Conservation (phyloP, 2,797 vertebrate genomes). For the Adrianichthys oophorus region DNA sequence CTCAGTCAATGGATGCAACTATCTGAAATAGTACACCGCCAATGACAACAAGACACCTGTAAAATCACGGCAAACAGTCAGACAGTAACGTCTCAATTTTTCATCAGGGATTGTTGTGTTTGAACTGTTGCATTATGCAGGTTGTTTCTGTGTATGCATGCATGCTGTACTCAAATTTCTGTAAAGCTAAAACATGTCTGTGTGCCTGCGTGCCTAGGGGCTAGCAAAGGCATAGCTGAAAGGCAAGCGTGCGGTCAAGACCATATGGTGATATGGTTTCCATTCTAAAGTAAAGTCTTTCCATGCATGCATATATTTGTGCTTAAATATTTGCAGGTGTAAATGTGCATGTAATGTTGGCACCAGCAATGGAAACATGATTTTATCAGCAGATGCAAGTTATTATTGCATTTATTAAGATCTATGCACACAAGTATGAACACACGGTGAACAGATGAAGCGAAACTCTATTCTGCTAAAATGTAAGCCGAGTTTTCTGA, state of each 20-base stretch:
- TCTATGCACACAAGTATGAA: background rate
- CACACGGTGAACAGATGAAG: conserved; percentile 30
- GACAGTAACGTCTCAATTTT: conserved; percentile 29
- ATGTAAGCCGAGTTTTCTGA: conserved; percentile 20
- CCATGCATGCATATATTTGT: conserved; percentile 28
- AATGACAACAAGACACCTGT: no score
- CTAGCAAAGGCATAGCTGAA: conserved; percentile 45
- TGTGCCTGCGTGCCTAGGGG: conserved; percentile 23
- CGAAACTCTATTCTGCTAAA: conserved; percentile 15
- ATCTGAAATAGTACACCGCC: no score
- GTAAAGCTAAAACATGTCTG: conserved; percentile 3
- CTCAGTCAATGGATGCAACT: no score
- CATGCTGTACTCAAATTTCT: conserved; percentile 36
- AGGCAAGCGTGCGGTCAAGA: conserved; percentile 64
- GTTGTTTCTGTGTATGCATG: conserved; percentile 41
- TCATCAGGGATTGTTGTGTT: conserved; percentile 21
- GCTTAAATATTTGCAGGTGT: background rate
- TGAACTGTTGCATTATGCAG: conserved; percentile 60
- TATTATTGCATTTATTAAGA: background rate
- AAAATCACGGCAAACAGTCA: no score
- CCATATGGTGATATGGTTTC: conserved; percentile 65
- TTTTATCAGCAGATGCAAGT: background rate
- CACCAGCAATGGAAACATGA: conserved; percentile 1
- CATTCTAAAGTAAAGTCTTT: conserved; percentile 33
- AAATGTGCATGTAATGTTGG: background rate